Percentiles rank a stretch among this genome's conserved stretches.
Evolutionary conservation across 1,140 invertebrate species (phyloP).

Genomic region (Meloidogyne chitwoodi): DNA sequence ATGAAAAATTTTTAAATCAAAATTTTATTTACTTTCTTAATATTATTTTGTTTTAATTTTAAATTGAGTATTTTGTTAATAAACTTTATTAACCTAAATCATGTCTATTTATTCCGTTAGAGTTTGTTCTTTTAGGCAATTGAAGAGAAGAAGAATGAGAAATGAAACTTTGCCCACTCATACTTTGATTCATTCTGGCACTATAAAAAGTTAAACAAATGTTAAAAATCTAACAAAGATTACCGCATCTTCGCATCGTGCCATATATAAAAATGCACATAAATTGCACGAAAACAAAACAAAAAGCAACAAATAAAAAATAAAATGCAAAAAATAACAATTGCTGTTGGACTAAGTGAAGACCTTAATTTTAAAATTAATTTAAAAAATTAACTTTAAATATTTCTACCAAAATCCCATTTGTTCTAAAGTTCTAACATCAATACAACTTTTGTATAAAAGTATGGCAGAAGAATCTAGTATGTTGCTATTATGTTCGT

Average conservation of each 20-base stretch:
- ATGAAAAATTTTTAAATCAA: no score
- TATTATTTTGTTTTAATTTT: background rate
- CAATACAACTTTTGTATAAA: slow-evolving; percentile 38
- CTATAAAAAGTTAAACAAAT: slow-evolving; percentile 24
- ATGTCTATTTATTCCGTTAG: background rate
- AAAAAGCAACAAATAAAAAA: slow-evolving; percentile 26
- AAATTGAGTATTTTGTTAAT: background rate
- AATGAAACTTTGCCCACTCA: slow-evolving; percentile 53
- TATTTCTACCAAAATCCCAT: slow-evolving; percentile 37
- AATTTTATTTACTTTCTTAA: no score
- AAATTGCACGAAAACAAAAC: slow-evolving; percentile 41
- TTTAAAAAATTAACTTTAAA: background rate
- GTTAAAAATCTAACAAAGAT: background rate
- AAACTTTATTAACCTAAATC: background rate
- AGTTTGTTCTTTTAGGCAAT: background rate
- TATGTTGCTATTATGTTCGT: background rate
- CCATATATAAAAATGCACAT: slow-evolving; percentile 52
- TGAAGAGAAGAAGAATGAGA: slow-evolving; percentile 33
- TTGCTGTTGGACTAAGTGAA: background rate
- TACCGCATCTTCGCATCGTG: slow-evolving; percentile 45
- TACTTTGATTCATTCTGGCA: slow-evolving; percentile 54
- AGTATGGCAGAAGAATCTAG: background rate
- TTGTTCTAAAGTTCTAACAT: slow-evolving; percentile 34
- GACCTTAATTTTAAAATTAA: background rate
- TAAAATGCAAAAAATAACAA: slow-evolving; percentile 10